Evolutionary conservation across 2,797 vertebrate genomes (phyloP).

Genomic region (Scolopax rusticola): DNA sequence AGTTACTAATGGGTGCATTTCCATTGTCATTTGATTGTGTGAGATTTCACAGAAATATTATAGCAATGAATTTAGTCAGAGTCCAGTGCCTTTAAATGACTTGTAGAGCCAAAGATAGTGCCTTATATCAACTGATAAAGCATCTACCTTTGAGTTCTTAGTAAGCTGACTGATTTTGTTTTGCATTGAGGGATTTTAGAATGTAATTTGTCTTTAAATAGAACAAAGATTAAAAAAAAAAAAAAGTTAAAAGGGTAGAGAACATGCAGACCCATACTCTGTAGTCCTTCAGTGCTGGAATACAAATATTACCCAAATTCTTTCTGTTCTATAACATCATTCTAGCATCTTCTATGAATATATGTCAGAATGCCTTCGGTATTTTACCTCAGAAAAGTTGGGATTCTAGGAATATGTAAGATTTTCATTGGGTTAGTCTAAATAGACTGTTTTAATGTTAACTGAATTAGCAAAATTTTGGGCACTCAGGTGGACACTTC

Average conservation of each 20-base stretch:
- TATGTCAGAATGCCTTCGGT: neutral
- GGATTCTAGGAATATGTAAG: neutral
- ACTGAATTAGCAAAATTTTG: neutral
- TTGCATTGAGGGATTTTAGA: neutral
- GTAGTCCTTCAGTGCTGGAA: neutral
- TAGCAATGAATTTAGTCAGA: neutral
- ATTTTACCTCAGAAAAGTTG: neutral
- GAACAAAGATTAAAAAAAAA: neutral
- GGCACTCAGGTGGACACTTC: neutral
- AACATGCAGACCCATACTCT: neutral
- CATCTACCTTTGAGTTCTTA: neutral
- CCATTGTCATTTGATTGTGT: neutral
- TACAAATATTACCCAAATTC: neutral
- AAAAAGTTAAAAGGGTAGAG: neutral
- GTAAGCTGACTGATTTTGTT: neutral
- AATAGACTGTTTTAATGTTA: neutral
- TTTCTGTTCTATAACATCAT: neutral
- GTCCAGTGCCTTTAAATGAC: neutral
- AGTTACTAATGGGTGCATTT: neutral
- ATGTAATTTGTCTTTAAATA: neutral
- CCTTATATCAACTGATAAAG: neutral
- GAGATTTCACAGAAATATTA: neutral
- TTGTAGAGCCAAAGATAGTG: neutral
- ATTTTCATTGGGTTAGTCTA: neutral
- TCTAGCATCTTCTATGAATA: neutral